These are phyloP conservation scores for Xenus cinereus DNA, from an alignment of 2,113 vertebrate species.

Conservation along the genomic window DNA sequence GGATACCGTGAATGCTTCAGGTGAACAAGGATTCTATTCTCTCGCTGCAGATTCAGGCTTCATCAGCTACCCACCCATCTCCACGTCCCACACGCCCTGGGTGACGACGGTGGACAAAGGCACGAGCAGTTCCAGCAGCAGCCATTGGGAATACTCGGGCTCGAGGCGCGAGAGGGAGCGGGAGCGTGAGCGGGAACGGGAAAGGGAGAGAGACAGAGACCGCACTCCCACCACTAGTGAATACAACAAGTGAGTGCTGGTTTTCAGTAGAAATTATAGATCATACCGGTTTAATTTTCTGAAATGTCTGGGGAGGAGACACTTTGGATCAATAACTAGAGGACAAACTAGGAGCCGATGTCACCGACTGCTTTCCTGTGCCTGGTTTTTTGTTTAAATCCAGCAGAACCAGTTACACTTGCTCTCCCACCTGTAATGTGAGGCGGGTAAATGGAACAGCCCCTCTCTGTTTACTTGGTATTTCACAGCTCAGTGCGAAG, in stretches of 20 bases:
- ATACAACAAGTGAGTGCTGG: conserved; percentile 67
- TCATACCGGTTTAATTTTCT: background rate
- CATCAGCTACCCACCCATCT: conserved; percentile 73
- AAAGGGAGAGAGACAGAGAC: conserved; percentile 8
- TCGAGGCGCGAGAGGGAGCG: conserved; percentile 62
- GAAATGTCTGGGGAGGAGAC: background rate
- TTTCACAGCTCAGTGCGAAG: background rate
- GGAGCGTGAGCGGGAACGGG: conserved; percentile 19
- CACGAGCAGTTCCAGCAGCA: conserved; percentile 47
- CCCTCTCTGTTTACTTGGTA: background rate
- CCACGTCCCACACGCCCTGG: conserved; percentile 69
- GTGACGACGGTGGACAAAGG: conserved; percentile 66
- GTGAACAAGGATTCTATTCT: background rate
- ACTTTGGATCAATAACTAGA: background rate
- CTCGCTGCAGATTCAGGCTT: conserved; percentile 66
- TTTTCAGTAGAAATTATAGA: fast-evolving
- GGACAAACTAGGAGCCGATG: background rate
- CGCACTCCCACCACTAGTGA: conserved; percentile 64
- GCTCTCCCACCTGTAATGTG: background rate
- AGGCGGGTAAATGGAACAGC: background rate
- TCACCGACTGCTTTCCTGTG: background rate
- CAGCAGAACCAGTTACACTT: conserved; percentile 38
- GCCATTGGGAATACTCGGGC: conserved; percentile 71
- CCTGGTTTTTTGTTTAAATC: background rate
- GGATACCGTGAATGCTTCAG: background rate